Evolutionary conservation across 2,113 vertebrate genomes (phyloP).

Genomic region (Channa argus): DNA sequence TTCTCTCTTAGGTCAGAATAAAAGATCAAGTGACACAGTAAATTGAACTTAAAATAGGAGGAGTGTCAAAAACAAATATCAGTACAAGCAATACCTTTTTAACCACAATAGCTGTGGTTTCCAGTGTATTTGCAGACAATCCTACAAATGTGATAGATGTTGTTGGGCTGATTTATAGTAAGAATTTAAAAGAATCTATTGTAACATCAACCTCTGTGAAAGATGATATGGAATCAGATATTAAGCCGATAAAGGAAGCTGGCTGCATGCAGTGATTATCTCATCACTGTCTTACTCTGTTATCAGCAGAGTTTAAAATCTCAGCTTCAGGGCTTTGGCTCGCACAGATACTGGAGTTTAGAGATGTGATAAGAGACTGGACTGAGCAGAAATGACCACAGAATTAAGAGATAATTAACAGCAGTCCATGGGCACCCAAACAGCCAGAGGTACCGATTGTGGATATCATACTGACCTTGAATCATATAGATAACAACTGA

Average conservation of each 20-base stretch:
- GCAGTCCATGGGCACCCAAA: conserved; percentile 26
- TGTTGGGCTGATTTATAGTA: neutral
- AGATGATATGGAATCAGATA: neutral
- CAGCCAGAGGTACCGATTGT: conserved; percentile 18
- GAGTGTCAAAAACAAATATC: neutral
- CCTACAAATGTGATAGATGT: neutral
- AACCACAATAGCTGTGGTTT: neutral
- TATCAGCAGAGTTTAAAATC: conserved; percentile 33
- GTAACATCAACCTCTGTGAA: neutral
- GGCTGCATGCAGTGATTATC: neutral
- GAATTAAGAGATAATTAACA: conserved; percentile 18
- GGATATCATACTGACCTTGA: conserved; percentile 53
- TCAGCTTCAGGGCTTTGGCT: conserved; percentile 3
- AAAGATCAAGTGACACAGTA: neutral
- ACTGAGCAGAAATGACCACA: conserved; percentile 14
- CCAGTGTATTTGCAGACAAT: neutral
- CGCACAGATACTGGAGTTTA: conserved; percentile 38
- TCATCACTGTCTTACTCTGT: neutral
- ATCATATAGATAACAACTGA: conserved; percentile 28
- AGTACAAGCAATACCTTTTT: neutral
- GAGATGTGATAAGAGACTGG: conserved; percentile 27
- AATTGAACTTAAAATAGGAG: neutral
- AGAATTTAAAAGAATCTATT: too few relatives aligned
- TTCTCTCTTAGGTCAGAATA: neutral
- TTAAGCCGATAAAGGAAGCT: neutral